Evolutionary conservation across 2,797 vertebrate genomes (phyloP).

Genomic region (Rhinichthys osculus): DNA sequence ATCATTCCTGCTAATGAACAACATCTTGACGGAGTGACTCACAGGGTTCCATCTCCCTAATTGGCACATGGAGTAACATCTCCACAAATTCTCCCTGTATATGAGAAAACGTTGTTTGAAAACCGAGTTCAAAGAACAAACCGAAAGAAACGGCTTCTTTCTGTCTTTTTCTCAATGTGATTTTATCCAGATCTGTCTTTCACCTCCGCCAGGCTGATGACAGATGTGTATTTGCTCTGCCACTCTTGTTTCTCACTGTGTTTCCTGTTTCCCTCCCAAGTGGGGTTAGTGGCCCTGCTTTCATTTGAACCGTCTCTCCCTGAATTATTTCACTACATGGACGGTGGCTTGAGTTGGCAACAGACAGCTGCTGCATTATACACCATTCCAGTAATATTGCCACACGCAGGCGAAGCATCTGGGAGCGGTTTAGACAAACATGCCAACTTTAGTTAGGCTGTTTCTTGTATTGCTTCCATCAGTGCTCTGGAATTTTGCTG

Average conservation of each 20-base stretch:
- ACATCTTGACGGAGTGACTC: slow-evolving; percentile 38
- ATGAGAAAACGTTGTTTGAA: slow-evolving; percentile 42
- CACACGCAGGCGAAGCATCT: slow-evolving; percentile 15
- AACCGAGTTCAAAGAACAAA: slow-evolving; percentile 39
- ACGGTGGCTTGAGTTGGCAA: slow-evolving; percentile 58
- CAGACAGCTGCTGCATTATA: slow-evolving; percentile 45
- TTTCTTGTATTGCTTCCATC: background rate
- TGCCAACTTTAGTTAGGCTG: background rate
- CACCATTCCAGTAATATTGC: background rate
- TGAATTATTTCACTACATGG: slow-evolving; percentile 54
- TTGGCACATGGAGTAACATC: slow-evolving; percentile 34
- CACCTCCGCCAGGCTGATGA: slow-evolving; percentile 49
- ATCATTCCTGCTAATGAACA: slow-evolving; percentile 38
- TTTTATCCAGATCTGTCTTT: slow-evolving; percentile 43
- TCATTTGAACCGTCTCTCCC: slow-evolving; percentile 49
- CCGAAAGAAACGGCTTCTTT: slow-evolving; percentile 17
- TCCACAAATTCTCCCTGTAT: background rate
- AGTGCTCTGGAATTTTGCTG: background rate
- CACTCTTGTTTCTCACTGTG: slow-evolving; percentile 25
- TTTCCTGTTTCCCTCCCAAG: slow-evolving; percentile 26
- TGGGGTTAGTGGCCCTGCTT: slow-evolving; percentile 47
- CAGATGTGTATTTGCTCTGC: slow-evolving; percentile 56
- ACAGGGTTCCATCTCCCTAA: slow-evolving; percentile 42
- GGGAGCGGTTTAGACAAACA: slow-evolving; percentile 28
- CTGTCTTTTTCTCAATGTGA: slow-evolving; percentile 43